Percentiles rank a stretch among this genome's conserved stretches.
Conservation (phyloP, 2,113 vertebrate species). For the Ammodramus savannarum region DNA sequence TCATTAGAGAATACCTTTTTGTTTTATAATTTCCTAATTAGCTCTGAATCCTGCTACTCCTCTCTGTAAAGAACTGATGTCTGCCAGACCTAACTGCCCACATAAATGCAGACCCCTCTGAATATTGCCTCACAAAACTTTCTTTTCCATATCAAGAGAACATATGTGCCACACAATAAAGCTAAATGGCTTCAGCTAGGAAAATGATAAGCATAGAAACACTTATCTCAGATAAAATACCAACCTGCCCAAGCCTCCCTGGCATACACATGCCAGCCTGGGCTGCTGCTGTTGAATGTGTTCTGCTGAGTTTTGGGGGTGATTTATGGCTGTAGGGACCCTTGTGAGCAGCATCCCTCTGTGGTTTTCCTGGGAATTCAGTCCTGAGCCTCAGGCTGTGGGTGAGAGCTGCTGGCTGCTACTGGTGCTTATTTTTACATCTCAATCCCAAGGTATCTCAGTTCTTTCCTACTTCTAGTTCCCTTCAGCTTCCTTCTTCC, state of each 20-base stretch:
- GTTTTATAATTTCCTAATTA: slow-evolving; percentile 42
- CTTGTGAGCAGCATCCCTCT: neutral
- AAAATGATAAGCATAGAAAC: neutral
- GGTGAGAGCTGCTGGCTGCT: neutral
- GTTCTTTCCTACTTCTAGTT: neutral
- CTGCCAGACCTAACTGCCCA: slow-evolving; percentile 8
- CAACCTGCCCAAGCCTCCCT: neutral
- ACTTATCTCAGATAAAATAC: neutral
- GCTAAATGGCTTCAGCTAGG: neutral
- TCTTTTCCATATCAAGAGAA: slow-evolving; percentile 15
- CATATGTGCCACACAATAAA: neutral
- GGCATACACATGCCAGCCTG: neutral
- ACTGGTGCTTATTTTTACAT: neutral
- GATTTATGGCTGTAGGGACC: neutral
- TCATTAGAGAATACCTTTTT: slow-evolving; percentile 16
- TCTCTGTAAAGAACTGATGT: neutral
- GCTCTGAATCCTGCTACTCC: neutral
- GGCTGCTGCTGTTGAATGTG: accelerated
- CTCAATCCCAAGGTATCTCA: neutral
- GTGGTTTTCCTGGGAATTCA: neutral
- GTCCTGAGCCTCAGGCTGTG: neutral
- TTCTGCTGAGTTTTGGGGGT: neutral
- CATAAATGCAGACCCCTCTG: neutral
- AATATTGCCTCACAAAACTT: slow-evolving; percentile 5
- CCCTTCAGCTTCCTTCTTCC: neutral